These are phyloP conservation scores for Marronus borbonicus DNA, from an alignment of 2,888 invertebrate species.

Conservation along the genomic window DNA sequence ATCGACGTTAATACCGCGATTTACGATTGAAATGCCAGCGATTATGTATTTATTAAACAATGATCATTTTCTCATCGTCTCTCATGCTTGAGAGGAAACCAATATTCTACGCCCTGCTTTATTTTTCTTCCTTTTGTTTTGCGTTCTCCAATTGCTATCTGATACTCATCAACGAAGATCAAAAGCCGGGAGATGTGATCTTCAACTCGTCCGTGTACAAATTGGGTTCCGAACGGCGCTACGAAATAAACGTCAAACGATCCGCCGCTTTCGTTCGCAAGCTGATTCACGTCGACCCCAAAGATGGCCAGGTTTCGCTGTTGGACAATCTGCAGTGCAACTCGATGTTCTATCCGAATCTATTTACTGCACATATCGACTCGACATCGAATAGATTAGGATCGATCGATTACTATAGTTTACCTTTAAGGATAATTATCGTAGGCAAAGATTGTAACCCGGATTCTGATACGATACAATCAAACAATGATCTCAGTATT, in stretches of 20 bases:
- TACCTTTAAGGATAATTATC: constrained; percentile 84
- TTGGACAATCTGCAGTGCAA: constrained; percentile 83
- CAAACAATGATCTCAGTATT: constrained; percentile 41
- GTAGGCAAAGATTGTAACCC: constrained; percentile 71
- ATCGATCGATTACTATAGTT: constrained; percentile 87
- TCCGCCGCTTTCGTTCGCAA: constrained; percentile 88
- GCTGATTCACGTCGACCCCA: constrained; percentile 82
- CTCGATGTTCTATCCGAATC: constrained; percentile 86
- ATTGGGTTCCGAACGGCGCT: constrained; percentile 84
- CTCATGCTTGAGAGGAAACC: constrained; percentile 59
- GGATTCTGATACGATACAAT: constrained; percentile 23
- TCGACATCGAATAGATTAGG: constrained; percentile 85
- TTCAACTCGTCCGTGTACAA: constrained; percentile 87
- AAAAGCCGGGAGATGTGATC: constrained; percentile 78
- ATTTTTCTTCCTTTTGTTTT: constrained; percentile 50
- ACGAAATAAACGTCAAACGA: constrained; percentile 85
- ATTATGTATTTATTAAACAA: constrained; percentile 55
- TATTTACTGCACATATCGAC: constrained; percentile 90
- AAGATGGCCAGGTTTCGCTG: constrained; percentile 83
- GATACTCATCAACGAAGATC: constrained; percentile 66
- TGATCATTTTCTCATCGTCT: constrained; percentile 55
- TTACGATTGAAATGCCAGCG: constrained; percentile 37
- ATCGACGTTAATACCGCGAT: constrained; percentile 4
- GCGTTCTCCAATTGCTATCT: constrained; percentile 62
- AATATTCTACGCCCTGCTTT: constrained; percentile 51